Base-by-base conservation (phyloP, 2,888 invertebrate species). In the Lysandra coridon region DNA sequence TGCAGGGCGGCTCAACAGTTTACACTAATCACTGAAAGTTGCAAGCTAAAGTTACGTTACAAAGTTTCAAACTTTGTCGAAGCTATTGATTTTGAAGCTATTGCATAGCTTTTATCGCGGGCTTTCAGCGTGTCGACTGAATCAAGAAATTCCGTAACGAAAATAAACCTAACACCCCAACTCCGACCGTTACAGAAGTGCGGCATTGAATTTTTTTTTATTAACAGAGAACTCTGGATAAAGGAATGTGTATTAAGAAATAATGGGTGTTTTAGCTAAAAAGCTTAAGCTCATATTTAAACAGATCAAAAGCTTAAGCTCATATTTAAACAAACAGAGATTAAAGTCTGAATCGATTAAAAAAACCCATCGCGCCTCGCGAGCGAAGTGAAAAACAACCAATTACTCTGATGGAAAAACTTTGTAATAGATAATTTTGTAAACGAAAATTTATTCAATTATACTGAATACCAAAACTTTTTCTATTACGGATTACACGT, bases 401-500 rank as follows among this genome's bases (percentile, higher is more conserved):
- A 53, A 76, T 49, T 75, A 76, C 76, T 33, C 23, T 78, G 64
- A 74, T 33, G 74, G 75, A 78, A 78, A 80, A 62, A 75, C 79
- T 79, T 79, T 73, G n/a, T 69, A 79, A 78, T 79, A 40, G 78
- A 76, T 60, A 79, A 78, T 80, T 78, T 80, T 37, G 78, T 78
- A 82, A 80, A 69, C 44, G 40, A 78, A 69, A 77, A 79, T 79
- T 79, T 44, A 82, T 79, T 78, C 77, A 80, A 79, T 78, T 81
- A 81, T 80, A 76, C 64, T 33, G 75, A 79, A 62, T 60, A 40
- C 49, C 64, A 83, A 87, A 87, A 88, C 84, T 88, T 89, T 88
- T 88, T 84, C 85, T 85, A 88, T 88, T 85, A 87, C 83, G 84
- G 81, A 81, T 85, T 87, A 87, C 85, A 87, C 85, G 86, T 85